Conservation (phyloP, 2,888 invertebrate species). For the Ophion ventricosus region DNA sequence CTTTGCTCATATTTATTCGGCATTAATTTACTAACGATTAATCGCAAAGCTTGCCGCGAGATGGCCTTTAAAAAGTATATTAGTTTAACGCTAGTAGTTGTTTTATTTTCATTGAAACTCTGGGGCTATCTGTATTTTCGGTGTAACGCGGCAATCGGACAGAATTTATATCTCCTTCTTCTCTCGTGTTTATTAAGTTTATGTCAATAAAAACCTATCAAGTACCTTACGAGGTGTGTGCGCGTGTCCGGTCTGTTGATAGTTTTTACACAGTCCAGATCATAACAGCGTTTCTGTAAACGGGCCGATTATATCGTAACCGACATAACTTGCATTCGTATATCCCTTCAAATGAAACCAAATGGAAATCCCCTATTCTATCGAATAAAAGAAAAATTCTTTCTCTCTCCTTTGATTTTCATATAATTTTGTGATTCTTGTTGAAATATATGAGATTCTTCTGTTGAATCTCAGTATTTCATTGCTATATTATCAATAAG, state of each 20-base stretch:
- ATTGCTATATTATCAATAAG: neutral
- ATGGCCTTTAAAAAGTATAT: neutral
- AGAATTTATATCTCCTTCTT: neutral
- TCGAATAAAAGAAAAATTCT: no score
- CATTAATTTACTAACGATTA: neutral
- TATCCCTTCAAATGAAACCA: neutral
- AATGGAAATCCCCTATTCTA: neutral
- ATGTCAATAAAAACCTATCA: neutral
- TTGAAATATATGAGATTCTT: neutral
- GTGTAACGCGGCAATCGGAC: no score
- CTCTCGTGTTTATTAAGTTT: neutral
- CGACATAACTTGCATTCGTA: neutral
- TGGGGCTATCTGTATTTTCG: no score
- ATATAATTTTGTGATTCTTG: neutral
- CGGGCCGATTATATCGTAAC: neutral
- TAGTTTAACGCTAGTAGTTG: neutral
- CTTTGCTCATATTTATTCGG: no score
- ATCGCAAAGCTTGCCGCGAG: no score
- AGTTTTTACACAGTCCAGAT: slow-evolving; percentile 23
- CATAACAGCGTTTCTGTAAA: neutral
- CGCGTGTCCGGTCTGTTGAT: slow-evolving; percentile 5
- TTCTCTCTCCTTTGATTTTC: neutral
- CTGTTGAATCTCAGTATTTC: neutral
- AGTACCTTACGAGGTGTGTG: neutral
- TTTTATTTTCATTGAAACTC: no score